Conservation (phyloP, 2,797 vertebrate species). For the Sebastiscus albofasciatus region DNA sequence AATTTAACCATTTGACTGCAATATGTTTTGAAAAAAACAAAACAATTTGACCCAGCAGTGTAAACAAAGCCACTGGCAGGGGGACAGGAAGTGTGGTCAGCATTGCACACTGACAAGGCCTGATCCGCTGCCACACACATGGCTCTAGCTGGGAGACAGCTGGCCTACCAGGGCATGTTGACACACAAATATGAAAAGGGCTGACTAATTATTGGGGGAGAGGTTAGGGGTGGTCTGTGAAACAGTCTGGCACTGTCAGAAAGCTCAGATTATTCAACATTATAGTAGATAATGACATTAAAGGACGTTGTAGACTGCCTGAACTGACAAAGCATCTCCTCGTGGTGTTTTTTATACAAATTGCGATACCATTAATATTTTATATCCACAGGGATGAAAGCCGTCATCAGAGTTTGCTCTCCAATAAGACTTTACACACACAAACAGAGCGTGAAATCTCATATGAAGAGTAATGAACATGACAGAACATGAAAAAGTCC, state of each 20-base stretch:
- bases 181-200: slow-evolving; percentile 81
- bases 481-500: background rate
- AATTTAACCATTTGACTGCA: background rate
- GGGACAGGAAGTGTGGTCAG: slow-evolving; percentile 75
- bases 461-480: background rate
- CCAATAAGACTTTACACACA: background rate
- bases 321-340: background rate
- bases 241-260: slow-evolving; percentile 27
- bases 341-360: background rate
- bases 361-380: slow-evolving; percentile 14
- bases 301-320: background rate
- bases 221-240: slow-evolving; percentile 51
- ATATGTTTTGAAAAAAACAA: background rate
- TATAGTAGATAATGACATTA: background rate
- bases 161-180: slow-evolving; percentile 76
- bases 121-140: slow-evolving; percentile 79
- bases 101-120: slow-evolving; percentile 70
- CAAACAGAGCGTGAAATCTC: background rate
- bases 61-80: slow-evolving; percentile 74
- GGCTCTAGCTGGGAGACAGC: slow-evolving; percentile 83
- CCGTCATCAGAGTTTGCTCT: background rate
- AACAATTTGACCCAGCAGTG: slow-evolving; percentile 37
- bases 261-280: slow-evolving; percentile 25
- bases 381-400: background rate
- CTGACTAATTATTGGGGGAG: slow-evolving; percentile 82